Base-by-base conservation (phyloP, 2,113 vertebrate genomes). In the Forbesichthys agassizii region DNA sequence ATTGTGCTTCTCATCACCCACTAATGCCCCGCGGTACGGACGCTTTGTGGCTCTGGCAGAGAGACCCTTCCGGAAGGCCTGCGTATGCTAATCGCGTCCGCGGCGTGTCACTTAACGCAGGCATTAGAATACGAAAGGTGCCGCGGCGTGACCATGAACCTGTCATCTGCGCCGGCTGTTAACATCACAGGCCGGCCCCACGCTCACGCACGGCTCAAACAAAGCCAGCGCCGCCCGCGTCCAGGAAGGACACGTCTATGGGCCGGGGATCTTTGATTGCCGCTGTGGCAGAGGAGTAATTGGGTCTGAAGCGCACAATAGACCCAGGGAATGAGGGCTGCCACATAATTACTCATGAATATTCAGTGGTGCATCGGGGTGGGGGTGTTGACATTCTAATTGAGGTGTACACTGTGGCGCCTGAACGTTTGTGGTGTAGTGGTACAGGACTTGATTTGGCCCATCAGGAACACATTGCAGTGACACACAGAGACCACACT, bases 271-370 rank as follows among this genome's bases (percentile, higher is more conserved):
- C 86, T 89, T 88, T 90, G 86, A 88, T 88, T 85, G 84, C 81
- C 78, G 76, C 83, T 87, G 16, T 68, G 72, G 71, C 73, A 81
- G 69, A 73, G 71, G 78, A 87, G 89, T 92, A 89, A 92, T 92
- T 88, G 86, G 79, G 66, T 71, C 75, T 81, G 86, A 58, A 57
- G 68, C 62, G 68, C 80, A 91, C 89, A 92, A 92, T 87, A 67
- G 88, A 71, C 55, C 9, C 65, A 67, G 66, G 86, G 64, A 61
- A 63, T 65, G 73, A 73, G 78, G 72, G 60, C 79, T 75, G 81
- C 80, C 48, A 64, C 68, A 48, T 90, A 91, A 91, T 92, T 89
- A 90, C 73, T 84, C 81, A 92, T 92, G 89, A 93, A 93, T 93
- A 92, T 92, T 92, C 90, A 90, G 79, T 79, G 63, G 75, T 47